These are phyloP conservation scores for Drepana arcuata DNA, from an alignment of 1,140 invertebrate species.

Conservation along the genomic window DNA sequence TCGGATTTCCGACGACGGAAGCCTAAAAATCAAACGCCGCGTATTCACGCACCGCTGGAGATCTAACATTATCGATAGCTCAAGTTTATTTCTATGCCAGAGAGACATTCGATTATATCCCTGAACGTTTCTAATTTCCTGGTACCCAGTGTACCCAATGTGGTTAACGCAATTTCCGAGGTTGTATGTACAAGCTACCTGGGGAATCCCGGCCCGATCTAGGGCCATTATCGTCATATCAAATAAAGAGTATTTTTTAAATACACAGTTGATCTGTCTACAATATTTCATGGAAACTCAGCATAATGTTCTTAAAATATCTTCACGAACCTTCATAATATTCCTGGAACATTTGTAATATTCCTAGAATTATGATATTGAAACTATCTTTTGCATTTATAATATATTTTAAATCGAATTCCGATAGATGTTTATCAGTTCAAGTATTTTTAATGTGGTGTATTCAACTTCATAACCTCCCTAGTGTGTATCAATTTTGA, in stretches of 20 bases:
- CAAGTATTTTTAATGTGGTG: too few species aligned
- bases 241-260: conserved; percentile 42
- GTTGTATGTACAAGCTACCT: conserved; percentile 33
- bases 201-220: conserved; percentile 28
- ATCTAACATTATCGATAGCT: conserved; percentile 20
- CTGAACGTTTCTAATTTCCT: conserved; percentile 69
- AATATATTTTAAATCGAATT: too few species aligned
- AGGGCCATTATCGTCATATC: conserved; percentile 44
- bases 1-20: too few species aligned
- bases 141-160: conserved; percentile 54
- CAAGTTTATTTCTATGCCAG: conserved; percentile 40
- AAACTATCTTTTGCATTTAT: too few species aligned
- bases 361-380: too few species aligned
- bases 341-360: too few species aligned
- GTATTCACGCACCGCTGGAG: conserved; percentile 10
- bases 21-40: conserved; percentile 8
- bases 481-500: too few species aligned
- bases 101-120: conserved; percentile 62
- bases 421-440: too few species aligned
- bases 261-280: conserved; percentile 42
- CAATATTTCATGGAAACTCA: too few species aligned
- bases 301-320: too few species aligned
- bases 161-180: conserved; percentile 67
- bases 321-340: too few species aligned
- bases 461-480: too few species aligned